Conservation (phyloP, 30 jellyfish, hydroid and myxozoan species). For the Chironex yamaguchii region DNA sequence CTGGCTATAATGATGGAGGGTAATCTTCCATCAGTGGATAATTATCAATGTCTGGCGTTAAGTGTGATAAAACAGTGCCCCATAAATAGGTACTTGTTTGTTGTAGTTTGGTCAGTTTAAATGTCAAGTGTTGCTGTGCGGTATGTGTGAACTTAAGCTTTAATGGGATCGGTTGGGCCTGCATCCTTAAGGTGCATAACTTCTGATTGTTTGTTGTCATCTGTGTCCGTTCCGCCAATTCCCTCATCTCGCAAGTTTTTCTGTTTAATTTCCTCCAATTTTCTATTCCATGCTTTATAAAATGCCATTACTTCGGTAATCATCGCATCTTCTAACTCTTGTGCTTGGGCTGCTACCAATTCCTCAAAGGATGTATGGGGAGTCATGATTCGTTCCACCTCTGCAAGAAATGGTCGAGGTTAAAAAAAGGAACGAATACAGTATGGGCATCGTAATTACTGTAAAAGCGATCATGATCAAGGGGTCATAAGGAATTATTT, state of each 20-base stretch:
- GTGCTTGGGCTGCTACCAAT: constrained; percentile 97
- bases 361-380: constrained; percentile 99
- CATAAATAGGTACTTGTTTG: no score
- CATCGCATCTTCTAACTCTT: constrained; percentile 96
- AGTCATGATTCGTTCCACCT: constrained; percentile 81
- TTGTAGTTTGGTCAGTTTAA: no score
- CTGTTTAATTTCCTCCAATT: constrained; percentile 86
- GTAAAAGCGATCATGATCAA: no score
- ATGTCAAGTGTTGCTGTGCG: no score
- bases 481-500: no score
- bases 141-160: background rate
- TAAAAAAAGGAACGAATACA: no score
- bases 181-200: background rate
- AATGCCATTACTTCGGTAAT: constrained; percentile 94
- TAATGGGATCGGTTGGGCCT: background rate
- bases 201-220: constrained; percentile 18
- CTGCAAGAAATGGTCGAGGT: no score
- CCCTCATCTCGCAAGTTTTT: constrained; percentile 74
- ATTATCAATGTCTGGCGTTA: no score
- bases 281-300: constrained; percentile 86
- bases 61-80: no score
- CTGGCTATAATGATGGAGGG: no score
- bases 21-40: no score
- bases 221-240: constrained; percentile 70
- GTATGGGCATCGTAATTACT: no score